Base-by-base conservation (phyloP, 2,888 invertebrate species). In the Eupithecia subumbrata region DNA sequence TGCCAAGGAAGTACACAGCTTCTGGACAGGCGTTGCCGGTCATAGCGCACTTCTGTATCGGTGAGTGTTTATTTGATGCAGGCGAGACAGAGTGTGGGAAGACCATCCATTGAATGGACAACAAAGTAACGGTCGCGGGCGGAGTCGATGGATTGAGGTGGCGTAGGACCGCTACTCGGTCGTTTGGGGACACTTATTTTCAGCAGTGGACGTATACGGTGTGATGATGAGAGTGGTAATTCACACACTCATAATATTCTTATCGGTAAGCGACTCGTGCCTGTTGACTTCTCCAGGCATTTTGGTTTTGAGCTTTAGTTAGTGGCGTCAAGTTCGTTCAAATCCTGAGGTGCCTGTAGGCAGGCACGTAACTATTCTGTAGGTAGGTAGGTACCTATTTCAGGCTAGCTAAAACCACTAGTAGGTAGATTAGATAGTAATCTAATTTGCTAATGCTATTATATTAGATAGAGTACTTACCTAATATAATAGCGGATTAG, bases 11-110 rank as follows among this genome's bases (percentile, higher is more conserved):
- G 87, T 96, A 97, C 84, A 97, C 97, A 0, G 96, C 97, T 77
- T 96, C 96, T 14, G 97, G 97, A 25, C 97, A 98, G 90, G 97
- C 97, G 72, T 88, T 97, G 80, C 97, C 97, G 2, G 97, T 97
- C 66, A 95, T 97, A 84, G 96, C 97, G 76, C 97, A 97, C 91
- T 97, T 98, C 89, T 97, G 97, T 85, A 93, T 93, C 69, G 93
- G 93, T 92, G 79, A 85, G 87, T 79, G 72, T n/a, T 40, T 9
- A 22, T 67, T n/a, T 22, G 25, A 60, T 60, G 25, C 22, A 60
- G 25, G 25, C 14, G 14, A 60, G 25, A 56, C 52, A 9, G 8
- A 56, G 56, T 56, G 22, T 22, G 56, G 12, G 14, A 60, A 60
- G 5, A 25, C 9, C 12, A 25, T 1, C 25, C 60, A 60, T 14